Base-by-base conservation (phyloP, 2,797 vertebrate genomes). In the Dromococcyx pavoninus region DNA sequence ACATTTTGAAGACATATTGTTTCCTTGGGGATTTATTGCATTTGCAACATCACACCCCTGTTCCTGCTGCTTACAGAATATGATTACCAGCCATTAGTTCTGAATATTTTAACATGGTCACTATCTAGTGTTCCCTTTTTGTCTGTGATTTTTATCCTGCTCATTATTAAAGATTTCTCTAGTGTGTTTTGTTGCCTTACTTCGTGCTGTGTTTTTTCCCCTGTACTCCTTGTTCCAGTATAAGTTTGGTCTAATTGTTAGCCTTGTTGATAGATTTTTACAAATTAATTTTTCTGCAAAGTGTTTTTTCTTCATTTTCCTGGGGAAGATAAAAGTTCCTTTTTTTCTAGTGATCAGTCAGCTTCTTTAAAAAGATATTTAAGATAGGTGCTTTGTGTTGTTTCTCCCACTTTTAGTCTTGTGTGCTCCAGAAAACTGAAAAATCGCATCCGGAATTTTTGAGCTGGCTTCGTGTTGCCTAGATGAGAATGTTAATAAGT, bases 21-120 rank as follows among this genome's bases (percentile, higher is more conserved):
- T 91, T 95, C 92, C 92, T 87, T 61, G 53, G 92, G 91, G 91
- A 95, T 85, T 95, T 95, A 74, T 25, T 95, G 86, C 60, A 46
- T 87, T 95, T 94, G 84, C 92, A 74, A 13, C 74, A 87, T 89
- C 69, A 60, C 77, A 89, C 93, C 81, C 90, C 94, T 87, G 72
- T 77, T 91, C 57, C 75, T 83, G 61, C 81, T 91, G 75, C 81
- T 83, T 92, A 19, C 72, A 32, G 92, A 94, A 88, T 88, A 62
- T 74, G 61, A 86, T 92, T 94, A 88, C 61, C 57, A 88, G 62
- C 78, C 58, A 66, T 83, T 91, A 91, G 75, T 86, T 15, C 65
- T 57, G 84, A 75, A 89, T 95, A 66, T 65, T 95, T 91, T 81
- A 92, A 51, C 11, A 3, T 70, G 89, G 78, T 87, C 92, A 91